Percentiles rank a stretch among this genome's conserved stretches.
Evolutionary conservation across 2,888 invertebrate species (phyloP).

Genomic region (Drosophila formosana): DNA sequence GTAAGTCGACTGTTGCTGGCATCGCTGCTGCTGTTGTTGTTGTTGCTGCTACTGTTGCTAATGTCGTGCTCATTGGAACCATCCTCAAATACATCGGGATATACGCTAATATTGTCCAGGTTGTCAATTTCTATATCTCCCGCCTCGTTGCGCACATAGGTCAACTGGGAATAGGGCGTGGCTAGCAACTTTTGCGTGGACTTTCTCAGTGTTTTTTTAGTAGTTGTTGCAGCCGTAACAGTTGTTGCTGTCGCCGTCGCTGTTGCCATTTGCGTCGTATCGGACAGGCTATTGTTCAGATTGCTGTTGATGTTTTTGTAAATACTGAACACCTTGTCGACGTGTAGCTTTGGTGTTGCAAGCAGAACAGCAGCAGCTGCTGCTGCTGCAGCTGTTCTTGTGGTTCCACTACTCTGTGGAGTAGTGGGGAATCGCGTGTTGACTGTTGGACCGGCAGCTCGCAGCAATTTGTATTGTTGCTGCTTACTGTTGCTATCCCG

Average conservation of each 20-base stretch:
- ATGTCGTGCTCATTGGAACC: slow-evolving; percentile 46
- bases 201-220: slow-evolving; percentile 73
- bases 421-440: slow-evolving; percentile 43
- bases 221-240: slow-evolving; percentile 54
- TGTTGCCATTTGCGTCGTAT: slow-evolving; percentile 44
- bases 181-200: slow-evolving; percentile 78
- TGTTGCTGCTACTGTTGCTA: slow-evolving; percentile 47
- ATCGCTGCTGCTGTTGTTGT: slow-evolving; percentile 34
- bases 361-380: slow-evolving; percentile 4
- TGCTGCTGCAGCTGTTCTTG: slow-evolving; percentile 10
- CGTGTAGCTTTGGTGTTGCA: slow-evolving; percentile 46
- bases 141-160: slow-evolving; percentile 79
- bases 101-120: slow-evolving; percentile 82
- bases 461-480: slow-evolving; percentile 32
- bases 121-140: slow-evolving; percentile 82
- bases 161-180: slow-evolving; percentile 80
- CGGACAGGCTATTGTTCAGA: slow-evolving; percentile 67
- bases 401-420: not conserved
- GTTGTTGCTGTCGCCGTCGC: slow-evolving; percentile 32
- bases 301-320: slow-evolving; percentile 68
- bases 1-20: slow-evolving; percentile 73
- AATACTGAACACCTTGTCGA: slow-evolving; percentile 62
- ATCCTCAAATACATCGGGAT: slow-evolving; percentile 76
- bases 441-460: slow-evolving; percentile 17
- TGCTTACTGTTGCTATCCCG: slow-evolving; percentile 43